These are phyloP conservation scores for Nerophis ophidion DNA, from an alignment of 2,113 vertebrate genomes.

Conservation along the genomic window DNA sequence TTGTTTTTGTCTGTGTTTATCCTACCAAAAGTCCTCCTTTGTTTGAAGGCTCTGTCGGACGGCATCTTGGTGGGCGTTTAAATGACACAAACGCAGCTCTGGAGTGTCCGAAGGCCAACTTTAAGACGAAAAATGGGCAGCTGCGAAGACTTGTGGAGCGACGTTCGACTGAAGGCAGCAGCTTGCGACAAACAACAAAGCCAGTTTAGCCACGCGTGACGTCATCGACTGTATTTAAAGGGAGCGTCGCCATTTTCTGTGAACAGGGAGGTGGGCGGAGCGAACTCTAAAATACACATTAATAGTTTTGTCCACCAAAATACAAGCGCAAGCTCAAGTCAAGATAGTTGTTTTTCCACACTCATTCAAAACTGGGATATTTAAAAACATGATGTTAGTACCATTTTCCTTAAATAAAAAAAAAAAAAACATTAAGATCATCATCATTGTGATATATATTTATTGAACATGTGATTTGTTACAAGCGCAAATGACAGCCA, in stretches of 20 bases:
- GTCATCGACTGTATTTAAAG: neutral
- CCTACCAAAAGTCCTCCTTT: slow-evolving; percentile 87
- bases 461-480: too few relatives aligned
- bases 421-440: too few relatives aligned
- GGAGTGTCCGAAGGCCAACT: neutral
- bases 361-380: too few relatives aligned
- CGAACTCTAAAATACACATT: neutral
- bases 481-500: neutral
- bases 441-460: too few relatives aligned
- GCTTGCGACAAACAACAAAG: neutral
- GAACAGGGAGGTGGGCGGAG: neutral
- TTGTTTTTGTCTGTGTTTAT: neutral
- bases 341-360: too few relatives aligned
- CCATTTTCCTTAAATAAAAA: too few relatives aligned
- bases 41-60: slow-evolving; percentile 88
- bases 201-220: neutral
- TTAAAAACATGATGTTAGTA: too few relatives aligned
- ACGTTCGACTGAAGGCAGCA: neutral
- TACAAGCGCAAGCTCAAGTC: neutral
- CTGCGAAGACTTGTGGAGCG: neutral
- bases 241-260: neutral
- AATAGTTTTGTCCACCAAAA: neutral
- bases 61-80: slow-evolving; percentile 70
- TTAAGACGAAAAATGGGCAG: neutral
- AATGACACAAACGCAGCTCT: neutral